A percentile compares a stretch with the other conserved stretches of the same genome.
phyloP scores from a whole-genome alignment of 1,140 invertebrate genomes.

The Caenorhabditis brenneri region DNA sequence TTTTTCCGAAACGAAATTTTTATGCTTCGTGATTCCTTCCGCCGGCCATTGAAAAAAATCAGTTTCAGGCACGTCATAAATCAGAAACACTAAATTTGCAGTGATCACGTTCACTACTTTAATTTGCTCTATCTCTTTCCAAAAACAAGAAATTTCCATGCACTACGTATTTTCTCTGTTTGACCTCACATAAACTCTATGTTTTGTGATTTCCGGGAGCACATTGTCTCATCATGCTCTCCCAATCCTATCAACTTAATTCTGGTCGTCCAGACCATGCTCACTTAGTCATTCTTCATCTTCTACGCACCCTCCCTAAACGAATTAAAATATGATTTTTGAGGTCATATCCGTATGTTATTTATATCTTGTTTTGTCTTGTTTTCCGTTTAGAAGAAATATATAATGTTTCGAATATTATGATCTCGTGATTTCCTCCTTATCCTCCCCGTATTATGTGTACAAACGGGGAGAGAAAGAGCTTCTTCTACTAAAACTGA shows the following conservation, averaged over 20 bases:
- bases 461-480: background rate
- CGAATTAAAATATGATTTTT: background rate
- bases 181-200: background rate
- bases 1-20: no score
- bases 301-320: background rate
- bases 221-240: no score
- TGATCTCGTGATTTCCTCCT: conserved; percentile 31
- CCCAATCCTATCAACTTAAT: background rate
- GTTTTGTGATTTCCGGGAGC: background rate
- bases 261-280: no score
- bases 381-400: background rate
- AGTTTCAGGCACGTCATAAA: no score
- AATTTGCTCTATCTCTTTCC: no score
- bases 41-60: no score
- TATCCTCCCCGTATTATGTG: background rate
- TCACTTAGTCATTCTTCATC: background rate
- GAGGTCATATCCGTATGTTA: conserved; percentile 11
- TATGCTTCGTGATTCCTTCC: no score
- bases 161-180: background rate
- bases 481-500: background rate
- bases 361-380: background rate
- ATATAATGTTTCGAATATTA: background rate
- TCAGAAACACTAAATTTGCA: no score
- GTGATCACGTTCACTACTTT: no score
- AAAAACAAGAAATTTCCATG: background rate